Base-by-base conservation (phyloP, 2,113 vertebrate species). In the Pleuronectes platessa region DNA sequence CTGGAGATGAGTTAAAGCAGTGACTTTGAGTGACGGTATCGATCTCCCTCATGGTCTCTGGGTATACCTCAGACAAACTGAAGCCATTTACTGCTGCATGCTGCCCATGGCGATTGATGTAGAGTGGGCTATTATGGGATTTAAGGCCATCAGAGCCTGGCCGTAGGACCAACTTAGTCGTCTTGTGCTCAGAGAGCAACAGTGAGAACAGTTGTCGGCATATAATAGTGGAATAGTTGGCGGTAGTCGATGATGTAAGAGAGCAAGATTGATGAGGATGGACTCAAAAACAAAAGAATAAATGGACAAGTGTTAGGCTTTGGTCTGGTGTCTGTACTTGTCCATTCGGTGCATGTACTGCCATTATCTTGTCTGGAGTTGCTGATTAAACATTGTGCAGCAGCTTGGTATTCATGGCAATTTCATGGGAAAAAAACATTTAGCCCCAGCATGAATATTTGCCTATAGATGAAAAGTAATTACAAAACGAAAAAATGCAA, bases 61-160 rank as follows among this genome's bases (percentile, higher is more conserved):
- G 81, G 78, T 66, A 59, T 72, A 81, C 71, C 79, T 71, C 79
- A 85, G 79, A 88, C 85, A 88, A 89, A 86, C 82, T 63, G 80
- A 79, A 86, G 80, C 86, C 78, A 86, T 87, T 86, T 86, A 80
- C 65, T 47, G 71, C 81, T 68, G 81, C 78, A 53, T 42, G 72
- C 68, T 80, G 85, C 88, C 78, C 76, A n/a, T 61, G 87, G 89
- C 84, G 8, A 89, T 81, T 77, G 85, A 82, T 83, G 78, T 80
- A 69, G 68, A 67, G 70, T 85, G 81, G 81, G 81, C 76, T 84
- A 76, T 88, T 83, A 83, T 74, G 71, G 77, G 78, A 87, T 88
- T 86, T 90, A 79, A 86, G 78, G 66, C 82, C 83, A 86, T 86
- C 76, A 66, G 64, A 62, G 63, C 75, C 67, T 81, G 89, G 88